A percentile compares a stretch with the other conserved stretches of the same genome.
phyloP scores from a whole-genome alignment of 2,888 invertebrate species.

The Geophilus truncorum region DNA sequence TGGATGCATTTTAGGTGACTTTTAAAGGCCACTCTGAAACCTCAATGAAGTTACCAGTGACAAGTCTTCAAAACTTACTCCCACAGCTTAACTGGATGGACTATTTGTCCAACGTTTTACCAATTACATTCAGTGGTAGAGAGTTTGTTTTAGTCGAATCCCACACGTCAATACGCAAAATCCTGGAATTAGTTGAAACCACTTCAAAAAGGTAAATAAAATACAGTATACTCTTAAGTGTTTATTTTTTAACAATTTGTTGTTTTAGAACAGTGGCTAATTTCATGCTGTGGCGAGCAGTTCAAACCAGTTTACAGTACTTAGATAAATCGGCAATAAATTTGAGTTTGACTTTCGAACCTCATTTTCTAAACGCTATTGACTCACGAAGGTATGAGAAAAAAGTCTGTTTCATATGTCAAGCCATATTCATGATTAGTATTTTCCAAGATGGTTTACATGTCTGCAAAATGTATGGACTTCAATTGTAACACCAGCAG shows the following conservation, averaged over 20 bases:
- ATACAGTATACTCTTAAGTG: not conserved
- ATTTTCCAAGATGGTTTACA: not conserved
- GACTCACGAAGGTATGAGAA: not conserved
- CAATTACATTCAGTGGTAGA: not conserved
- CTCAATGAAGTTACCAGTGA: not conserved
- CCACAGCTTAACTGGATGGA: not conserved
- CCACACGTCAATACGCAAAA: not conserved
- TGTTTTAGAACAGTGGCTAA: not conserved
- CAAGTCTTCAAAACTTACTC: not conserved
- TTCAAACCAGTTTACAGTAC: not conserved
- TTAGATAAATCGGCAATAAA: not conserved
- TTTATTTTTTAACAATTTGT: not conserved
- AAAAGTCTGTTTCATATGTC: no score
- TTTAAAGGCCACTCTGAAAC: not conserved
- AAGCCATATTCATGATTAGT: no score
- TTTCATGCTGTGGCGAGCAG: not conserved
- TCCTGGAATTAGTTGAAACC: not conserved
- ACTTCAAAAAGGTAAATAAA: not conserved
- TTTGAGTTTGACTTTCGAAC: not conserved
- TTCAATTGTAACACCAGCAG: not conserved
- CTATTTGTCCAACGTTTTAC: not conserved
- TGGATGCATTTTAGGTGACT: not conserved
- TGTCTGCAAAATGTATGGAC: not conserved
- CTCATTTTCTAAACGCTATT: not conserved
- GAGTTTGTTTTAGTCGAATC: not conserved